Evolutionary conservation across 2,797 vertebrate genomes (phyloP), one percentile per base, ranked within the genome.

Genomic region (Myiotriccus ornatus): DNA sequence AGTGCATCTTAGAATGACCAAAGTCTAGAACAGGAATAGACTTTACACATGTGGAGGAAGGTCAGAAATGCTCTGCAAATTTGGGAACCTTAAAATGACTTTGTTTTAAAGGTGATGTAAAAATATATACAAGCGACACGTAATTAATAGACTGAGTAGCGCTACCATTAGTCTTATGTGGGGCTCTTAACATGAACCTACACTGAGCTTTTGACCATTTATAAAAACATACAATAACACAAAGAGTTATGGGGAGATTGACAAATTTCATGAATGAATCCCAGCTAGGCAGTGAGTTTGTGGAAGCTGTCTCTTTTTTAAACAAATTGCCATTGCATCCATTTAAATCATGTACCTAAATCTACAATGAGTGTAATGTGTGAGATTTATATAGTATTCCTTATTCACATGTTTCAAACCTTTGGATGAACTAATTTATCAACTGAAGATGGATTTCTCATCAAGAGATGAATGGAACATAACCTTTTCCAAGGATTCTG

Each of bases 31-130:
- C 2, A n/a, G 16, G 9, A 71, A 53, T 32, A 68, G 16, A 53
- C 3, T 50, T 44, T 60, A 21, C 3, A 5, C 24, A 21, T 4
- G 6, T 46, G 32, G 10, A 85, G 4, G 30, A 63, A 89, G 70
- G 2, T 23, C 9, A 77, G 19, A 4, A 94, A 65, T 39, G 9
- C 3, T 74, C 25, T 87, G 10, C 10, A 41, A 35, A 5, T n/a
- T 77, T 0, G 0, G 3, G 20, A 85, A 60, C 1, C 2, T 68
- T 56, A n/a, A 74, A 70, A 41, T 30, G 2, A 57, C 44, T 28
- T 85, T 77, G 1, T 68, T 84, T 52, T 44, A 65, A 62, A 34
- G 41, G 6, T 53, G 12, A 34, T 70, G 5, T 25, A 52, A 63
- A 79, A 80, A 62, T 28, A 41, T 14, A 70, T 27, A 15, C 6